These are phyloP conservation scores for Rhegmatorhina hoffmannsi DNA, from an alignment of 2,113 vertebrate genomes.

Conservation along the genomic window DNA sequence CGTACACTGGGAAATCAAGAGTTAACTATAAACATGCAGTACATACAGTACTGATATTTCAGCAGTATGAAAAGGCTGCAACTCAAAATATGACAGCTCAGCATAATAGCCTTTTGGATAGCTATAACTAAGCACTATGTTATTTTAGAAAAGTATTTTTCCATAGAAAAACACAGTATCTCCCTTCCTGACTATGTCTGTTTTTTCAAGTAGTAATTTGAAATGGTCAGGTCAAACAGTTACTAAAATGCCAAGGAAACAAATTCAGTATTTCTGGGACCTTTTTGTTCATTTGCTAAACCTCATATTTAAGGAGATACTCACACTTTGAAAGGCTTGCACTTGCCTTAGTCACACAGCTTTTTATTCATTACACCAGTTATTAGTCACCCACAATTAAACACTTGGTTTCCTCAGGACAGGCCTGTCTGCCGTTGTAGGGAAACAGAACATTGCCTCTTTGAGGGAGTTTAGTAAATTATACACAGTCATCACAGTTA, in stretches of 20 bases:
- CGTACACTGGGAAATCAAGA: not conserved
- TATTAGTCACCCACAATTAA: not conserved
- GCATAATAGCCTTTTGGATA: not conserved
- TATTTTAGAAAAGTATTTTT: not conserved
- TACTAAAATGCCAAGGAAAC: not conserved
- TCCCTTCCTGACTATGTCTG: not conserved
- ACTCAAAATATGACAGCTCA: not conserved
- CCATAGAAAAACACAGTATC: not conserved
- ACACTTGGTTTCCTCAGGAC: not conserved
- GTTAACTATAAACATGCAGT: not conserved
- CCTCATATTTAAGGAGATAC: not conserved
- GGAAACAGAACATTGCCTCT: not conserved
- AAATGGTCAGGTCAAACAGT: not conserved
- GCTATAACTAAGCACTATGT: not conserved
- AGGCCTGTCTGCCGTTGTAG: not conserved
- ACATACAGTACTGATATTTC: not conserved
- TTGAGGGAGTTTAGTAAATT: not conserved
- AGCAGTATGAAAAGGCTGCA: not conserved
- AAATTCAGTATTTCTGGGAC: not conserved
- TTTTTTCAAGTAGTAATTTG: not conserved
- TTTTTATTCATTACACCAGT: not conserved
- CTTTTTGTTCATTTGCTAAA: not conserved
- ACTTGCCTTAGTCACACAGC: not conserved
- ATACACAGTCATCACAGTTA: fast-evolving
- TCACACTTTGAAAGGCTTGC: not conserved